Evolutionary conservation across 2,113 vertebrate species (phyloP).

Genomic region (Silurus meridionalis): DNA sequence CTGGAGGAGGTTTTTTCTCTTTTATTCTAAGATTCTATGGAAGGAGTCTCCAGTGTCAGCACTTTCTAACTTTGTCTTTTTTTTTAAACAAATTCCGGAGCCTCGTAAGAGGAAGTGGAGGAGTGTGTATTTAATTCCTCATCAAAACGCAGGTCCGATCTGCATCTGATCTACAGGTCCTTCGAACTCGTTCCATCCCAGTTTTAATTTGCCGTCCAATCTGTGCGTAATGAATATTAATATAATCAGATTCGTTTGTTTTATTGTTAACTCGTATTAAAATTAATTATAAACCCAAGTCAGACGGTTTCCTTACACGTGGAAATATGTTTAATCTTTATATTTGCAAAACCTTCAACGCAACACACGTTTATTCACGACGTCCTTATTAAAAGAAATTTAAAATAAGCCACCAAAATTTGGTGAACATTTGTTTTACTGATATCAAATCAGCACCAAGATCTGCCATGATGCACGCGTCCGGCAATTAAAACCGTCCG

Average conservation of each 20-base stretch:
- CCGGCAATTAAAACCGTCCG: too few species aligned
- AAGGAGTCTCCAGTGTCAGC: background rate
- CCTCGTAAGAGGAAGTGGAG: background rate
- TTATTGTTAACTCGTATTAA: background rate
- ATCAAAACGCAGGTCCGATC: background rate
- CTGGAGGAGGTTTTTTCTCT: background rate
- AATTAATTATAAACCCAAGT: too few species aligned
- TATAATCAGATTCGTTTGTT: background rate
- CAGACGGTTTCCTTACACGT: too few species aligned
- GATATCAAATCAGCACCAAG: too few species aligned
- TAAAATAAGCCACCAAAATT: too few species aligned
- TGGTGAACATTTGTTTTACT: too few species aligned
- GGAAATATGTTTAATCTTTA: too few species aligned
- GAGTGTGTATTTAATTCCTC: background rate
- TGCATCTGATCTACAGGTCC: background rate
- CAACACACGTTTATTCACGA: too few species aligned
- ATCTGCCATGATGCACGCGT: too few species aligned
- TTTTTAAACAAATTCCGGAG: too few species aligned
- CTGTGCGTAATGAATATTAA: background rate
- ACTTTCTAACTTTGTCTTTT: background rate
- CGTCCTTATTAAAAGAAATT: too few species aligned
- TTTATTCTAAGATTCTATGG: background rate
- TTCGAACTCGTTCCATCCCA: background rate
- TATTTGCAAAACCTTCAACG: too few species aligned
- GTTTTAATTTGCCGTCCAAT: background rate